A percentile compares a stretch with the other conserved stretches of the same genome.
Evolutionary conservation across 2,888 invertebrate genomes (phyloP).

Genomic region (Hermaeophaga mercurialis): DNA sequence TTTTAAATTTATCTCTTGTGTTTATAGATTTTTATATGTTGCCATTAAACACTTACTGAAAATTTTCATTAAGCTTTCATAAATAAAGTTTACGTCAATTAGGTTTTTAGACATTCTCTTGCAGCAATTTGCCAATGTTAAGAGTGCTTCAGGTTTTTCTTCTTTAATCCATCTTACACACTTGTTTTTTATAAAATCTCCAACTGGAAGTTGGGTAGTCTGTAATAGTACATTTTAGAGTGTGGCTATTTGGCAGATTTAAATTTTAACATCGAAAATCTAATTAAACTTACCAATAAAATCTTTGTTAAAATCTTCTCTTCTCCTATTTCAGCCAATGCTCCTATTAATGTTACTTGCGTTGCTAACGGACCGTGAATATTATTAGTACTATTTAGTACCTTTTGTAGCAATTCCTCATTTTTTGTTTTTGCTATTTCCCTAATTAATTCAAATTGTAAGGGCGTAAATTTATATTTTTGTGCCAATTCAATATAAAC

Average conservation of each 20-base stretch:
- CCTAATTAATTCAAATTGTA: constrained; percentile 67
- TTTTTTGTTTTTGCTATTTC: constrained; percentile 53
- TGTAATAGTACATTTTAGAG: too few relatives aligned
- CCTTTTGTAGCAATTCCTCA: constrained; percentile 52
- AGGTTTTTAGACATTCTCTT: constrained; percentile 39
- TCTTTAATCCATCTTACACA: constrained; percentile 50
- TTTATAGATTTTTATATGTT: too few relatives aligned
- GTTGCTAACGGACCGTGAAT: constrained; percentile 58
- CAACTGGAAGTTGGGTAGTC: constrained; percentile 53
- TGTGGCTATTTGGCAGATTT: too few relatives aligned
- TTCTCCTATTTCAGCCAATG: constrained; percentile 63
- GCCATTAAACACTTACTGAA: constrained; percentile 57
- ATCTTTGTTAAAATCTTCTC: constrained; percentile 60
- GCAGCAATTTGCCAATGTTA: constrained; percentile 43
- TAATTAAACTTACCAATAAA: constrained; percentile 55
- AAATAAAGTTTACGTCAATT: constrained; percentile 56
- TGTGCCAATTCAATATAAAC: constrained; percentile 61
- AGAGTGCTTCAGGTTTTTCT: constrained; percentile 46
- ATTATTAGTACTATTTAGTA: constrained; percentile 51
- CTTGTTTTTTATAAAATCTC: constrained; percentile 44
- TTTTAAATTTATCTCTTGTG: too few relatives aligned
- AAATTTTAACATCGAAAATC: too few relatives aligned
- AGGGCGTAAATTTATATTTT: constrained; percentile 66
- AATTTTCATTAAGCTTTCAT: constrained; percentile 60
- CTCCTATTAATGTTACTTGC: constrained; percentile 60